Conservation (phyloP, 2,113 vertebrate genomes). For the Stegostoma tigrinum region DNA sequence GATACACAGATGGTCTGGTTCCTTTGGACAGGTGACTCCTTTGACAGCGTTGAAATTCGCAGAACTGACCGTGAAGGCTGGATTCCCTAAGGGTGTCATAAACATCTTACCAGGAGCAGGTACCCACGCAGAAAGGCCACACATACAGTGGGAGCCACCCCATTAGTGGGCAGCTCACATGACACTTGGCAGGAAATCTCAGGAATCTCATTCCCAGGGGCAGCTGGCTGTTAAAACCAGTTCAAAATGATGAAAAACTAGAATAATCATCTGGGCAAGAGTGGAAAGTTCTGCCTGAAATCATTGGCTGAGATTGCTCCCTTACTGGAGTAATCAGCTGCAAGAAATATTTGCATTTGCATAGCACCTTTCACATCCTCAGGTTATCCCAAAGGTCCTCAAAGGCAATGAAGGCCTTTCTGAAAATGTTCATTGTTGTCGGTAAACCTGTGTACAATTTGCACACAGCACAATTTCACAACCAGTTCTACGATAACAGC, state of each 20-base stretch:
- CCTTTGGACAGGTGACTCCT: constrained; percentile 65
- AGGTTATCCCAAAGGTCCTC: neutral
- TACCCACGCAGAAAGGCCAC: constrained; percentile 41
- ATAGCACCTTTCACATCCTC: neutral
- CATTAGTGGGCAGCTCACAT: neutral
- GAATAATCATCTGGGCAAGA: neutral
- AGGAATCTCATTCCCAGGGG: neutral
- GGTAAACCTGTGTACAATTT: neutral
- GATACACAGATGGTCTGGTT: neutral
- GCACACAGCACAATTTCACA: neutral
- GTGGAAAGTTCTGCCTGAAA: neutral
- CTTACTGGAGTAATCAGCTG: neutral
- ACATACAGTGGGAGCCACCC: neutral
- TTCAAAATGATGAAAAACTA: neutral
- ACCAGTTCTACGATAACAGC: neutral
- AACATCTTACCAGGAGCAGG: constrained; percentile 77
- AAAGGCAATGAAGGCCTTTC: neutral
- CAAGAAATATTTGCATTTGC: neutral
- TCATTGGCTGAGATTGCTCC: neutral
- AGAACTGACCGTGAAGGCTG: constrained; percentile 66
- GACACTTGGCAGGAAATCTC: neutral
- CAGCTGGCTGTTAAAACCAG: neutral
- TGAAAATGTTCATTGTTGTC: neutral
- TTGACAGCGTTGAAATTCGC: constrained; percentile 79
- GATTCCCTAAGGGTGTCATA: constrained; percentile 72